Conservation (phyloP, 1,140 invertebrate genomes). For the Callitettix versicolor region DNA sequence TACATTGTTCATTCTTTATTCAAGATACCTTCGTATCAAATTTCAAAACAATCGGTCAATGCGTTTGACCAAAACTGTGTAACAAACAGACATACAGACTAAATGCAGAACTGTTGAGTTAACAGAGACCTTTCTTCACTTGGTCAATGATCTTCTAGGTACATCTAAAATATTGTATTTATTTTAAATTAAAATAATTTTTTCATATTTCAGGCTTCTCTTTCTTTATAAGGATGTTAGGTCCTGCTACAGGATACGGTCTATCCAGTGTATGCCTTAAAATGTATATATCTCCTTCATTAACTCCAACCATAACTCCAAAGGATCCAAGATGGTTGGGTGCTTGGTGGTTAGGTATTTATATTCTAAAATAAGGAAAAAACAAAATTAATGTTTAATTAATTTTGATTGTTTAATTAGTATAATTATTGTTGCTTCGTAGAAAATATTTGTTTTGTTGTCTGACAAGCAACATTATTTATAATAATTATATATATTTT, state of each 20-base stretch:
- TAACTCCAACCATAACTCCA: constrained; percentile 21
- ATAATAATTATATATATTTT: constrained; percentile 50
- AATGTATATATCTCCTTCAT: constrained; percentile 16
- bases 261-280: constrained; percentile 16
- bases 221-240: constrained; percentile 27
- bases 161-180: too few species aligned
- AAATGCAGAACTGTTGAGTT: too few species aligned
- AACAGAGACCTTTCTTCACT: too few species aligned
- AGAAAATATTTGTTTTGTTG: constrained; percentile 56
- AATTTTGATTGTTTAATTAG: neutral
- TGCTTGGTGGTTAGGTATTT: constrained; percentile 34
- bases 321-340: constrained; percentile 32
- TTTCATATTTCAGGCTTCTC: constrained; percentile 25
- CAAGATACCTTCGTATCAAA: too few species aligned
- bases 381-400: neutral
- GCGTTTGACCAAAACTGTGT: too few species aligned
- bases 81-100: too few species aligned
- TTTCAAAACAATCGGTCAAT: too few species aligned
- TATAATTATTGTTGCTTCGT: constrained; percentile 29
- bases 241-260: constrained; percentile 28
- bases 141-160: too few species aligned
- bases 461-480: constrained; percentile 53
- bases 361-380: neutral
- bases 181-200: too few species aligned
- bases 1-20: too few species aligned